Base-by-base conservation (phyloP, 2,888 invertebrate genomes). In the Horisme vitalbata region DNA sequence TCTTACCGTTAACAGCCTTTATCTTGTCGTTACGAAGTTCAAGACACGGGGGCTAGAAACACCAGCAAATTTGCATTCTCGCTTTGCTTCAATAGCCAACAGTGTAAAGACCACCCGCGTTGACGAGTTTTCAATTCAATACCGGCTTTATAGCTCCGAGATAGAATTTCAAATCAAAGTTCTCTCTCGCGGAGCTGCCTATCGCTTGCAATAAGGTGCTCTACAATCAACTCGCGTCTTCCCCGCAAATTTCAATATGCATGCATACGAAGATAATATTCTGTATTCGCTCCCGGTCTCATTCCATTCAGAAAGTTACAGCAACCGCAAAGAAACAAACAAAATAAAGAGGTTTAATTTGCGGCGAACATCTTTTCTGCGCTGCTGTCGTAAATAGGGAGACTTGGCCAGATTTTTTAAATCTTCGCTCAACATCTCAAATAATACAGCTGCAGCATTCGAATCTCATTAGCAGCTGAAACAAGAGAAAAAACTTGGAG, bases 51-150 rank as follows among this genome's bases (percentile, higher is more conserved):
- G 65, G 70, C 65, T 69, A 77, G 76, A 71, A 74, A 76, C 75
- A 77, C 74, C 76, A 71, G 78, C 71, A 69, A 85, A 88, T 88
- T 89, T 86, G 86, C 88, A 88, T 87, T 85, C 84, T 74, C 75
- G 82, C 75, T 82, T 79, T 74, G 75, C 75, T 74, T 75, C 78
- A 71, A 75, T 75, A 78, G 74, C 74, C 72, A 72, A 77, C 77
- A 77, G 75, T 75, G 77, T 81, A 78, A 67, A 75, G 88, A 89
- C 89, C 89, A 89, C 89, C 89, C 88, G 88, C 89, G 87, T 75
- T 63, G 88, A 68, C 46, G 43, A 52, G 53, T 60, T 63, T 67
- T 62, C 77, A 67, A 70, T 70, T 74, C 64, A 85, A 83, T 82
- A 73, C 67, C 73, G 75, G 74, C 88, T 84, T 84, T 89, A 88